These are phyloP conservation scores for Brotula barbata DNA, from an alignment of 2,797 vertebrate genomes.

Conservation along the genomic window DNA sequence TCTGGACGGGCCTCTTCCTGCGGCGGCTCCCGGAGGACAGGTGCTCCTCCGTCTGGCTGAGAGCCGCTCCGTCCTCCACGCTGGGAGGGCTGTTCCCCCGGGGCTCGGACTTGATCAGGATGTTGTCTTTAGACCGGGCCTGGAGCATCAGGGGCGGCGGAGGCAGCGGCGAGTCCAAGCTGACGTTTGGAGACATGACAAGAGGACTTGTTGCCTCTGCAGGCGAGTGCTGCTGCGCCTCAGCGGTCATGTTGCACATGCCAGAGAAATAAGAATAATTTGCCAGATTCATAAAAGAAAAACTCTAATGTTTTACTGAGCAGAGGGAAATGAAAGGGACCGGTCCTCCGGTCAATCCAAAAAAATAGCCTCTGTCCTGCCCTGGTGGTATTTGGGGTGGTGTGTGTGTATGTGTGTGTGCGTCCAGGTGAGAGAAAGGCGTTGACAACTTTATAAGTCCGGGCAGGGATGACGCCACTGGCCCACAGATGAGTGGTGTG, in stretches of 20 bases:
- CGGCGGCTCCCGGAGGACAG: slow-evolving; percentile 81
- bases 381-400: slow-evolving; percentile 15
- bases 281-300: slow-evolving; percentile 89
- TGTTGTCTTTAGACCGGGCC: slow-evolving; percentile 74
- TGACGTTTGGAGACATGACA: slow-evolving; percentile 78
- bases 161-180: slow-evolving; percentile 78
- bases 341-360: slow-evolving; percentile 17
- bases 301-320: slow-evolving; percentile 3
- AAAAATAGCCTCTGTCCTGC: slow-evolving; percentile 26
- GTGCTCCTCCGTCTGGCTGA: slow-evolving; percentile 76
- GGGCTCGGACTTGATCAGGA: slow-evolving; percentile 83
- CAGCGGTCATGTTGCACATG: slow-evolving; percentile 89
- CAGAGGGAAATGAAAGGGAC: background rate
- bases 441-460: slow-evolving; percentile 79
- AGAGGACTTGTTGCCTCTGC: slow-evolving; percentile 81
- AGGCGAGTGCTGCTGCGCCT: slow-evolving; percentile 81
- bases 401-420: slow-evolving; percentile 52
- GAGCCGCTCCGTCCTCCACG: slow-evolving; percentile 64
- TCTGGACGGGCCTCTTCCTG: slow-evolving; percentile 90
- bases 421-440: slow-evolving; percentile 79
- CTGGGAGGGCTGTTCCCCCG: slow-evolving; percentile 74
- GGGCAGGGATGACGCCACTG: slow-evolving; percentile 74
- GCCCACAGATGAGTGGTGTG: slow-evolving; percentile 60
- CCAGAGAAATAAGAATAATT: slow-evolving; percentile 87
- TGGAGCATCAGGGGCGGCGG: slow-evolving; percentile 71